phyloP scores from a whole-genome alignment of 64 coral and sea anemone genomes.

The Hydrozoanthus tunicans region DNA sequence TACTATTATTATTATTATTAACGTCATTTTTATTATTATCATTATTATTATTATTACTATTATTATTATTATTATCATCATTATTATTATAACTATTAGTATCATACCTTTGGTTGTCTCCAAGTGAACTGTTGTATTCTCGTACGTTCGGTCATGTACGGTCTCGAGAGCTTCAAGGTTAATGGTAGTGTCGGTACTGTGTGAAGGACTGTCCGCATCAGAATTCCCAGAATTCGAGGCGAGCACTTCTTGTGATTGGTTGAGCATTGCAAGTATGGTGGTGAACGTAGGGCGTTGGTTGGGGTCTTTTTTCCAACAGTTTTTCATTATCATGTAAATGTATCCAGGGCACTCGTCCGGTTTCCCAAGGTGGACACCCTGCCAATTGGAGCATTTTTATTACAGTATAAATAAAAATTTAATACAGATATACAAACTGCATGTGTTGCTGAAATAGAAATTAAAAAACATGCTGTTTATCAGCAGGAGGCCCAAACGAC shows the following conservation, averaged over 20 bases:
- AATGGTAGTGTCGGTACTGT: not conserved
- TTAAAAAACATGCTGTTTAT: no score
- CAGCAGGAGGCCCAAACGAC: no score
- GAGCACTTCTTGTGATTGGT: slow-evolving; percentile 53
- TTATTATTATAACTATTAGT: not conserved
- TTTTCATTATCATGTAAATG: slow-evolving; percentile 91
- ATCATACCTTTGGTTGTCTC: slow-evolving; percentile 4
- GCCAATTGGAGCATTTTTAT: not conserved
- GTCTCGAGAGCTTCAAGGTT: not conserved
- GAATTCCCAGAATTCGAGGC: not conserved
- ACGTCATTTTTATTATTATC: not conserved
- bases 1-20: no score
- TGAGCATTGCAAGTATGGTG: slow-evolving; percentile 65
- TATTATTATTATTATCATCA: not conserved
- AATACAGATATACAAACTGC: no score
- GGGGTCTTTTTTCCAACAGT: slow-evolving; percentile 84
- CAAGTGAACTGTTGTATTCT: not conserved
- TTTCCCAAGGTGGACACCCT: slow-evolving; percentile 91
- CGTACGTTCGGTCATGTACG: slow-evolving; percentile 39
- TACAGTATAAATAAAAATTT: no score
- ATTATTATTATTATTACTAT: not conserved
- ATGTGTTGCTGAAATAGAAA: no score
- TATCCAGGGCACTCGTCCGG: slow-evolving; percentile 84
- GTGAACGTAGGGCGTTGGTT: slow-evolving; percentile 75
- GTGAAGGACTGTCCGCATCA: not conserved